phyloP scores from a whole-genome alignment of 2,888 invertebrate species.

The Polia nebulosa region DNA sequence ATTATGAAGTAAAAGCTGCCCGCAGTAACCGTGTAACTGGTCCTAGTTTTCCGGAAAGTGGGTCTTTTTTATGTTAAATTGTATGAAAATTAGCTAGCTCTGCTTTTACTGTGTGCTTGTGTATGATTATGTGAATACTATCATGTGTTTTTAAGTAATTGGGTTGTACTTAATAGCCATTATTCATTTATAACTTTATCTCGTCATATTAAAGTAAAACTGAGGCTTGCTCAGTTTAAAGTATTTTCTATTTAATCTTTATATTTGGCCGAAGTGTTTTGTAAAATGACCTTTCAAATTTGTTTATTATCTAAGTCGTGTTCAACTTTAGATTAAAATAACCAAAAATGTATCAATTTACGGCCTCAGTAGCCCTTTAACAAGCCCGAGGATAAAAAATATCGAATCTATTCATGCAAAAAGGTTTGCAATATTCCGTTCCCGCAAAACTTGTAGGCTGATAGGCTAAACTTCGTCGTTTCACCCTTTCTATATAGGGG shows the following conservation, averaged over 20 bases:
- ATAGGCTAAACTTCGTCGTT: conserved; percentile 59
- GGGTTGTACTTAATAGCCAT: not conserved
- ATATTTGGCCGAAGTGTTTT: not conserved
- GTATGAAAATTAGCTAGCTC: not conserved
- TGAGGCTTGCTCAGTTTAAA: not conserved
- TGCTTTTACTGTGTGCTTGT: not conserved
- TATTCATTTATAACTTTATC: too few relatives aligned
- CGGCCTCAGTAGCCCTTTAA: not conserved
- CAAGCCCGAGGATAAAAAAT: conserved; percentile 37
- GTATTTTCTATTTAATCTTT: not conserved
- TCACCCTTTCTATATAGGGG: conserved; percentile 67
- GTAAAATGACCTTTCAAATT: not conserved
- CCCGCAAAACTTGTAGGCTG: conserved; percentile 44
- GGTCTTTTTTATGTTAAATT: conserved; percentile 3
- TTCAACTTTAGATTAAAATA: not conserved
- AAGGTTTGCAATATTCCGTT: conserved; percentile 24
- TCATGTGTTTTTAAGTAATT: not conserved
- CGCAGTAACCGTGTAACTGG: not conserved
- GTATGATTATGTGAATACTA: not conserved
- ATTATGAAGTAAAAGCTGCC: conserved; percentile 30
- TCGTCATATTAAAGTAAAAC: not conserved
- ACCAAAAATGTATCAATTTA: conserved; percentile 24
- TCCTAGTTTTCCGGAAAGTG: conserved; percentile 10
- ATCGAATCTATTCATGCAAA: conserved; percentile 37
- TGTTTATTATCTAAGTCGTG: not conserved